Evolutionary conservation across 2,797 vertebrate genomes (phyloP), one percentile per base, ranked within the genome.

Genomic region (Sebastes itinus): DNA sequence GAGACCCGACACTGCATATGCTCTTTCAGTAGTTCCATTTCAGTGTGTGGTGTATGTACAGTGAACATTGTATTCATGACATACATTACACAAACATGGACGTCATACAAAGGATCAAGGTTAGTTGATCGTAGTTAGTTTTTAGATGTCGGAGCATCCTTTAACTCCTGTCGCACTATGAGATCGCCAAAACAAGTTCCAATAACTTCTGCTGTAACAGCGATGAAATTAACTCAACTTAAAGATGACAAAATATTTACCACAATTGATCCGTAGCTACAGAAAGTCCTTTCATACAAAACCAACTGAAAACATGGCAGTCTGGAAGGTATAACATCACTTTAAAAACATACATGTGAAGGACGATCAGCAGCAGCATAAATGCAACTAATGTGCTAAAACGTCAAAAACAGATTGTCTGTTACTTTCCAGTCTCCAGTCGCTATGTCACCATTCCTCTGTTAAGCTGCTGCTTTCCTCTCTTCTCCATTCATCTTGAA

Each of bases 401-500:
- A 59, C 1, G 0, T 32, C 9, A 28, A 72, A 64, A 27, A 69
- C 10, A 64, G 18, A 69, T 22, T 56, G 7, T 56, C 11, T 7
- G 3, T 35, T 27, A 23, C 8, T n/a, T 58, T 73, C 28, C 54
- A 14, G 69, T 49, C 78, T 60, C 27, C 35, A 61, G 70, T 28
- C 13, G 2, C 61, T 38, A 16, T 55, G 65, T 65, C 35, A 72
- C 60, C 46, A 23, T 28, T 62, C 35, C 55, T 10, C 5, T 3
- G 25, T 56, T 55, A 28, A 11, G 22, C 42, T 78, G 55, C 60
- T 62, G 35, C 35, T 71, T 72, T 46, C 30, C 30, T 20, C 38
- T 78, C 56, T 27, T 28, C 71, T 62, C 28, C 35, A 28, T 70
- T 80, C 54, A 84, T 74, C 56, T 56, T 59, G 8, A 68, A 64